A percentile compares a stretch with the other conserved stretches of the same genome.
Evolutionary conservation across 2,888 invertebrate species (phyloP).

Genomic region (Carcina quercana): DNA sequence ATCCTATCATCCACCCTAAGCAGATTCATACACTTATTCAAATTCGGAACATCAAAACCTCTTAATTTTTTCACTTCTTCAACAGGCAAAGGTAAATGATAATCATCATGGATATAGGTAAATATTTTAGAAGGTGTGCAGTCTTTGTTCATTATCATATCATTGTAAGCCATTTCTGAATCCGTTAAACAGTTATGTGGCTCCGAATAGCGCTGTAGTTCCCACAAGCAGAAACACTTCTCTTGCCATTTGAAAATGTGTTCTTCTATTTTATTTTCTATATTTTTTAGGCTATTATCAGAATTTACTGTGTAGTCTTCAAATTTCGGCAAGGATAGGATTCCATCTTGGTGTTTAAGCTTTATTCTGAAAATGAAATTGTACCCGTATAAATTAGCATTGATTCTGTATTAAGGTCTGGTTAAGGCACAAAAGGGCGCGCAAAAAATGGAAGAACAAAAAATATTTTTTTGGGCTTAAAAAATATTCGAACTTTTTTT

Average conservation of each 20-base stretch:
- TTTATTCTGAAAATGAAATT: slow-evolving; percentile 33
- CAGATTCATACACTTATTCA: slow-evolving; percentile 31
- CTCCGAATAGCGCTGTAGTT: slow-evolving; percentile 75
- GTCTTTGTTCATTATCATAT: slow-evolving; percentile 39
- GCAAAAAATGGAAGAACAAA: no score
- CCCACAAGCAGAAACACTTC: slow-evolving; percentile 78
- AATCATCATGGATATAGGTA: slow-evolving; percentile 76
- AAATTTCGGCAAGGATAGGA: slow-evolving; percentile 49
- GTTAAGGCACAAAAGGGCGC: no score
- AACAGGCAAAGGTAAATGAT: slow-evolving; percentile 47
- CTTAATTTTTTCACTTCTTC: slow-evolving; percentile 18
- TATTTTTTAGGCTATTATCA: slow-evolving; percentile 22
- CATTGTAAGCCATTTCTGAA: slow-evolving; percentile 57
- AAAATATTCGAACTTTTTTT: no score
- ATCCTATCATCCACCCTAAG: slow-evolving; percentile 30
- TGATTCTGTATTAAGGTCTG: background rate
- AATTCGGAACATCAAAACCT: slow-evolving; percentile 16
- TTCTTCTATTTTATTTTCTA: slow-evolving; percentile 35
- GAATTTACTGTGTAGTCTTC: slow-evolving; percentile 41
- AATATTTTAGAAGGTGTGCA: slow-evolving; percentile 52
- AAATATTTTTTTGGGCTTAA: no score
- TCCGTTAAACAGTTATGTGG: slow-evolving; percentile 76
- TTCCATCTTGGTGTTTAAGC: slow-evolving; percentile 43
- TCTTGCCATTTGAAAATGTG: slow-evolving; percentile 81
- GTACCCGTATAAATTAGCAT: slow-evolving; percentile 6